These are phyloP conservation scores for Bombyx mandarina DNA, from an alignment of 1,140 invertebrate species.

Conservation along the genomic window DNA sequence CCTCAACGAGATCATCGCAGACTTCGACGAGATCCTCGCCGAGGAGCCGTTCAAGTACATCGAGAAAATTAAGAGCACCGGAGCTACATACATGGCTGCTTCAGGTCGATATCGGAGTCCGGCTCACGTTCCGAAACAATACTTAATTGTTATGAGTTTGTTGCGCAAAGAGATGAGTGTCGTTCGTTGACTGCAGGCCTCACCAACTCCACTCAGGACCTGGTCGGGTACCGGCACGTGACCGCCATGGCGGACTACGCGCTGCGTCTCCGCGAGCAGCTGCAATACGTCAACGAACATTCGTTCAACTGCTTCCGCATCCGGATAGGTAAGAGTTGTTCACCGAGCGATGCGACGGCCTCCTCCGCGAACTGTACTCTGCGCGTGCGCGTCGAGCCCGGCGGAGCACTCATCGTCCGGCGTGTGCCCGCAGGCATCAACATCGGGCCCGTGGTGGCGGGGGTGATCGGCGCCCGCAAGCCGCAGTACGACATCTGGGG, in stretches of 20 bases:
- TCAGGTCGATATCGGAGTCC: constrained; percentile 74
- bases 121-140: too few species aligned
- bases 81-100: constrained; percentile 97
- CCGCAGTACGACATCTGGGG: constrained; percentile 95
- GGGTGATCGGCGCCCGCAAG: constrained; percentile 94
- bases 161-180: too few species aligned
- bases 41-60: constrained; percentile 91
- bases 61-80: constrained; percentile 98
- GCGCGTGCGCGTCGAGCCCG: not conserved
- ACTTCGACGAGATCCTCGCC: constrained; percentile 93
- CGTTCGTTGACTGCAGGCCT: constrained; percentile 71
- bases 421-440: constrained; percentile 81
- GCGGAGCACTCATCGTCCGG: not conserved
- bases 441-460: constrained; percentile 94
- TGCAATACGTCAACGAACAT: constrained; percentile 94
- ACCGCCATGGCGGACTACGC: constrained; percentile 94
- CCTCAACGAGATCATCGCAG: constrained; percentile 97
- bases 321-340: constrained; percentile 79
- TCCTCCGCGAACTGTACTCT: not conserved
- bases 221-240: constrained; percentile 83
- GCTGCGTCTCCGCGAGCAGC: constrained; percentile 85
- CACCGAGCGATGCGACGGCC: not conserved
- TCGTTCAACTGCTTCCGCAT: constrained; percentile 98
- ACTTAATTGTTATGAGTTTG: too few species aligned
- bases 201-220: constrained; percentile 84